phyloP scores from a whole-genome alignment of 2,113 vertebrate species.

The Mola mola region DNA sequence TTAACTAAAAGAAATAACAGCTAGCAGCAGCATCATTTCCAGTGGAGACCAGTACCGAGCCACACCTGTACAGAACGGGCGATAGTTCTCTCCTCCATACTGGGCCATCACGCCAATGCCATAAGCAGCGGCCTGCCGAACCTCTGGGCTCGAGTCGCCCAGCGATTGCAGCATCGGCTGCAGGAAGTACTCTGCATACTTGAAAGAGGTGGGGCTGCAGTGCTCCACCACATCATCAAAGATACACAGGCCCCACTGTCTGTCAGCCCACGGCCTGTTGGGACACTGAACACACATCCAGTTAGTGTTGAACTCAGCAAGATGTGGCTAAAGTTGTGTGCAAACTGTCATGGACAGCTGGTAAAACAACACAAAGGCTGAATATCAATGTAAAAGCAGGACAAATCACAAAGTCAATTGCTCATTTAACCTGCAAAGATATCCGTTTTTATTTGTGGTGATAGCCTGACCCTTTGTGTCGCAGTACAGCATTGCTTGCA shows the following conservation, averaged over 20 bases:
- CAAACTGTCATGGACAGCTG: no score
- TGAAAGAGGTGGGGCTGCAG: conserved; percentile 97
- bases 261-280: conserved; percentile 94
- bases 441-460: no score
- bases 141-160: conserved; percentile 93
- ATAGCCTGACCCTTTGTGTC: no score
- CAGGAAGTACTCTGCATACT: conserved; percentile 94
- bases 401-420: no score
- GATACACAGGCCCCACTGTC: conserved; percentile 98
- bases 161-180: conserved; percentile 91
- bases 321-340: no score
- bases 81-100: conserved; percentile 94
- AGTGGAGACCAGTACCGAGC: no score
- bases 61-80: conserved; percentile 93
- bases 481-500: no score
- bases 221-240: conserved; percentile 97
- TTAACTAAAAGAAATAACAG: no score
- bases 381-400: no score
- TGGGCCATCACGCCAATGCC: conserved; percentile 97
- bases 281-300: conserved; percentile 83
- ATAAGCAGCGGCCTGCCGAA: conserved; percentile 95
- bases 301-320: no score
- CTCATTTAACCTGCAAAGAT: no score
- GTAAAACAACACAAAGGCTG: no score
- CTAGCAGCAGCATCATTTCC: neutral